Percentiles rank a stretch among this genome's conserved stretches.
Conservation (phyloP, 1,140 invertebrate genomes). For the Xylocopa sonorina region DNA sequence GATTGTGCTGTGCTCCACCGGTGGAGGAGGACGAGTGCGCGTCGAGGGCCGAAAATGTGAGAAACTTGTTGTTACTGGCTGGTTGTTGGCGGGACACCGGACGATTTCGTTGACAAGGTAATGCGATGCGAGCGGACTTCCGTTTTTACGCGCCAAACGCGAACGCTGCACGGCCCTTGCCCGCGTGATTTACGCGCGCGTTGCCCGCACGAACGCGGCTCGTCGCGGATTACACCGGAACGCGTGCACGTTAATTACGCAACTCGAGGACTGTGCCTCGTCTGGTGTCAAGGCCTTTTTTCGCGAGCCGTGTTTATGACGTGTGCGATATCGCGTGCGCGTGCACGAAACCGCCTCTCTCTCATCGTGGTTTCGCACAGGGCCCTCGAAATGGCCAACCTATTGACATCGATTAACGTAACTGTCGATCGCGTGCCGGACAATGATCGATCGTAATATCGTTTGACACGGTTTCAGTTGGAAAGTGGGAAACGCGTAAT, state of each 20-base stretch:
- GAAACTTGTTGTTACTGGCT: constrained; percentile 32
- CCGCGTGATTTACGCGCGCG: constrained; percentile 31
- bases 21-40: constrained; percentile 7
- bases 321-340: background rate
- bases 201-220: constrained; percentile 12
- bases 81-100: constrained; percentile 36
- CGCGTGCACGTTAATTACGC: background rate
- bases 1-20: constrained; percentile 1
- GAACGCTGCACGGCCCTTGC: background rate
- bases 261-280: background rate
- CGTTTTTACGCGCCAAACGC: constrained; percentile 43
- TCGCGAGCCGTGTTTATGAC: background rate
- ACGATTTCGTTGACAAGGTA: constrained; percentile 39
- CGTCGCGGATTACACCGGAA: background rate
- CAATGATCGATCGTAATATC: constrained; percentile 41
- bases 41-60: constrained; percentile 39
- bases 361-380: background rate
- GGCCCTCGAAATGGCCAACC: background rate
- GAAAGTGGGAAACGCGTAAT: constrained; percentile 4
- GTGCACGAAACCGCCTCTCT: background rate
- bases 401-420: constrained; percentile 35
- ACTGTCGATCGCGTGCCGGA: constrained; percentile 37
- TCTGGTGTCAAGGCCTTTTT: background rate
- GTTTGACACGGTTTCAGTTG: constrained; percentile 2
- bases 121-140: background rate